Base-by-base conservation (phyloP, 2,888 invertebrate species). In the Automeris io region DNA sequence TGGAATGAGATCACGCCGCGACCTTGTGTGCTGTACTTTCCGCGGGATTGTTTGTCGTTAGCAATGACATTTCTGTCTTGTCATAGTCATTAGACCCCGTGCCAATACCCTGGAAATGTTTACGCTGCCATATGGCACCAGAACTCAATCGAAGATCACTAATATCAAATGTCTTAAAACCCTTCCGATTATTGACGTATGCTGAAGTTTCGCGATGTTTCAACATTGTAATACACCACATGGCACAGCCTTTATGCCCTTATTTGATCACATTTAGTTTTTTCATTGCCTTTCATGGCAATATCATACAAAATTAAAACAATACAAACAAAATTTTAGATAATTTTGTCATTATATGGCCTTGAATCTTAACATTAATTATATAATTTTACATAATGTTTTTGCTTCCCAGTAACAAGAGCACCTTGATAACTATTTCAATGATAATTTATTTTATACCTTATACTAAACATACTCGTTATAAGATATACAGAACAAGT, bases 1-100 rank as follows among this genome's bases (percentile, higher is more conserved):
- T 64, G 66, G 66, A 73, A 70, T 75, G 70, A 73, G 69, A 80
- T 81, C 82, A 85, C 83, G 85, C 80, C 72, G 61, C 71, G 85
- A 80, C 85, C 86, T 86, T 85, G 85, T 79, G 78, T 43, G 57
- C 61, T 60, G 61, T 61, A 64, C 64, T 76, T 74, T 78, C 73
- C 72, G 66, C 66, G 60, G 59, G 56, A 57, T 56, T 47, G 47
- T 54, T 40, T 41, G 40, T 47, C 37, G 52, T 29, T 61, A 39
- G 37, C 58, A 59, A 58, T 67, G 75, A 77, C 76, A 68, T 76
- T 68, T 69, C 63, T 68, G 61, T 66, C 64, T 63, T 61, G 51
- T 56, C 58, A 61, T 54, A 63, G 59, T 61, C 61, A 49, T 52
- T 58, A 51, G 34, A 48, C 44, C 46, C 43, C 37, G 51, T 57